Base-by-base conservation (phyloP, 2,797 vertebrate species). In the Thunnus albacares region DNA sequence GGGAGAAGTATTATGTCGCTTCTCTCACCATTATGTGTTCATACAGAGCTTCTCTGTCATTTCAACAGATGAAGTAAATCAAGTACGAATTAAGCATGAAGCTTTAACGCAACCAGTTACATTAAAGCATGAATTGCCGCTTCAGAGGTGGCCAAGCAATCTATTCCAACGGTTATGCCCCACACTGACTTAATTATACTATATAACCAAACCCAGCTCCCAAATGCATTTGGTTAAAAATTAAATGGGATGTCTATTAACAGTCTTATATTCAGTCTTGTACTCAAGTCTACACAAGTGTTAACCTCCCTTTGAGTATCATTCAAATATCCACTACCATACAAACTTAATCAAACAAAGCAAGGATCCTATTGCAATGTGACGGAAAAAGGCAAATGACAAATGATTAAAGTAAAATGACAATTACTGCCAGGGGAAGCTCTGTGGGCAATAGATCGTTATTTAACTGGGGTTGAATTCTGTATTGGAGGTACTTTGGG, bases 391-490 rank as follows among this genome's bases (percentile, higher is more conserved):
- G 80, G 82, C 75, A 79, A 76, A 33, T 75, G 77, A 49, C 51
- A 72, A 52, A 35, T 83, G 62, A 73, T 79, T 74, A 78, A 78
- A 63, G 70, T 43, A 65, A 73, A 84, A 78, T 83, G 70, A 77
- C 75, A 82, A 83, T 82, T 80, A 76, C 45, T 81, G 66, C 80
- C 69, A 77, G 62, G 81, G 79, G 75, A 63, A 83, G 72, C 75
- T 71, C 68, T 59, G 38, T 47, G 62, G 41, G 65, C 77, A 72
- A 75, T 64, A 80, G 57, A 79, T 66, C 60, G 67, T 79, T 78
- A 84, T 87, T 81, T 73, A 83, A 72, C 60, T 20, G 28, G 52
- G 69, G 41, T 60, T 45, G 57, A 65, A 66, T 58, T 70, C 38
- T 61, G 63, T 60, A 43, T 59, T 13, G 43, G 14, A 68, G 43